Conservation (phyloP, 2,113 vertebrate species). For the Upupa epops region DNA sequence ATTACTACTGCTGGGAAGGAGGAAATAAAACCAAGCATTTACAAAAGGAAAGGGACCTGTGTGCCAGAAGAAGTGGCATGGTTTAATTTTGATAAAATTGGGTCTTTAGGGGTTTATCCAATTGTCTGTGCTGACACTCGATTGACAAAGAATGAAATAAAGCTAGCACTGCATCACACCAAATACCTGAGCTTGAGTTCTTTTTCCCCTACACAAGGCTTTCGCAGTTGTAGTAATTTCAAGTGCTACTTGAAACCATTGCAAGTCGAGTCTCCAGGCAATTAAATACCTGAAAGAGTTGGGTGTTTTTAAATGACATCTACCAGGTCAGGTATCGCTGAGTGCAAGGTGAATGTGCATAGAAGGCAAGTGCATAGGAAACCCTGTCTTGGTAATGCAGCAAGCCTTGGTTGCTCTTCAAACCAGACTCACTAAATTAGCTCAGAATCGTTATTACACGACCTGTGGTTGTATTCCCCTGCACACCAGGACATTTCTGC, state of each 20-base stretch:
- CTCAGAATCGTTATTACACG: neutral
- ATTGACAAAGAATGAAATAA: neutral
- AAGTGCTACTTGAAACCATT: neutral
- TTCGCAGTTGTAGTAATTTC: neutral
- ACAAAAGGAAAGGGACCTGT: neutral
- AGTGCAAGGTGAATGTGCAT: neutral
- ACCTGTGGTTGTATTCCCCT: neutral
- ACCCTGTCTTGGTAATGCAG: neutral
- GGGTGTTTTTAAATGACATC: neutral
- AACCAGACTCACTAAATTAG: neutral
- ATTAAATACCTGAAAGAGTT: neutral
- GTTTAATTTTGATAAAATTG: neutral
- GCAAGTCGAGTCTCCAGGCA: neutral
- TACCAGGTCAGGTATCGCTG: neutral
- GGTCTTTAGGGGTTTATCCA: neutral
- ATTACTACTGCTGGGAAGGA: neutral
- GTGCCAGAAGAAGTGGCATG: neutral
- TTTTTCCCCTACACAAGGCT: neutral
- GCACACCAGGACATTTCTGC: neutral
- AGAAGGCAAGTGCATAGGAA: neutral
- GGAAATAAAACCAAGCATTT: neutral
- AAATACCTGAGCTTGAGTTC: neutral
- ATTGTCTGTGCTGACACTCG: neutral
- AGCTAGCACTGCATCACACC: neutral
- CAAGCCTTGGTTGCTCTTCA: neutral